Conservation (phyloP, 1,140 invertebrate species). For the Trichomalopsis sarcophagae region DNA sequence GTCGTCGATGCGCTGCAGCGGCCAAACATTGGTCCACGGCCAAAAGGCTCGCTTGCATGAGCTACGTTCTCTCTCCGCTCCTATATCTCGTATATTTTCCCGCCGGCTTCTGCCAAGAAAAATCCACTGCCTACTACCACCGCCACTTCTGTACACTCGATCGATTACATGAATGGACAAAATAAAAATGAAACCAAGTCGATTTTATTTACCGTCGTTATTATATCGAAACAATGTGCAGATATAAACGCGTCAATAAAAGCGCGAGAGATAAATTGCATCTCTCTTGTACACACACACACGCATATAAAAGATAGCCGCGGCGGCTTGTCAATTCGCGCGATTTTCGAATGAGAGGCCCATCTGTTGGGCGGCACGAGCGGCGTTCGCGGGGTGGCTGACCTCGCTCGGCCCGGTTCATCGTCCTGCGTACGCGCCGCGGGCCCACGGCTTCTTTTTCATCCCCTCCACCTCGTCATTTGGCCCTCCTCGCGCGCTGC, state of each 20-base stretch:
- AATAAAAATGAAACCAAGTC: too few species aligned
- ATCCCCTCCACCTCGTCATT: conserved; percentile 53
- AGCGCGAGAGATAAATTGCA: conserved; percentile 34
- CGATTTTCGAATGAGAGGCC: conserved; percentile 32
- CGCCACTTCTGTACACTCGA: too few species aligned
- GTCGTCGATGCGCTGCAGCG: too few species aligned
- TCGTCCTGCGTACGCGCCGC: conserved; percentile 60
- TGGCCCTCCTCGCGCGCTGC: conserved; percentile 60
- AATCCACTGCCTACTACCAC: too few species aligned
- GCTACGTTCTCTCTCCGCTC: not conserved
- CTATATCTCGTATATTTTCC: conserved; percentile 9
- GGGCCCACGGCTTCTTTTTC: conserved; percentile 62
- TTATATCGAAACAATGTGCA: too few species aligned
- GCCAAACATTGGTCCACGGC: conserved; percentile 50
- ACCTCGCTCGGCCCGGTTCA: conserved; percentile 71
- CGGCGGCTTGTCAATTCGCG: not conserved
- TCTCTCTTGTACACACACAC: too few species aligned
- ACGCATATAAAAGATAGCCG: not conserved
- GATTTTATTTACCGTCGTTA: too few species aligned
- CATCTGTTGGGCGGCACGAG: conserved; percentile 57
- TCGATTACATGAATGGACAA: too few species aligned
- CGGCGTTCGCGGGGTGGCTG: conserved; percentile 70
- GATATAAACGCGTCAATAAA: not conserved
- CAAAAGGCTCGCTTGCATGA: conserved; percentile 32
- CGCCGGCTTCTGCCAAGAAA: conserved; percentile 2